Evolutionary conservation across 1,140 invertebrate genomes (phyloP), one percentile per base, ranked within the genome.

Genomic region (Lutraria rhynchaena): DNA sequence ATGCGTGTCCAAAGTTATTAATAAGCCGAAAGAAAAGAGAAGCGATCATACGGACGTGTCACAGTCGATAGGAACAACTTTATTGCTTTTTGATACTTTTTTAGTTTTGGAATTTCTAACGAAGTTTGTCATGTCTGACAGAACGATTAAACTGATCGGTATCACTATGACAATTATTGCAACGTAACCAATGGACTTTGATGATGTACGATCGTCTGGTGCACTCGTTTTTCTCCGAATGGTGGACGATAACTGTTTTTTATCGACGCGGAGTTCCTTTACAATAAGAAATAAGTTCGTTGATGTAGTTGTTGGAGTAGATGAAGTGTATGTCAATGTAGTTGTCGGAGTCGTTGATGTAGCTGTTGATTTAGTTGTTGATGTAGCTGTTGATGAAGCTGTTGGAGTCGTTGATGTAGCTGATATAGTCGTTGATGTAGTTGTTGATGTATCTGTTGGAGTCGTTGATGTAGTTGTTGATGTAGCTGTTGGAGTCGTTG

Each of bases 111-210:
- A n/a, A n/a, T n/a, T n/a, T n/a, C n/a, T n/a, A n/a, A n/a, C n/a
- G n/a, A n/a, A n/a, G n/a, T n/a, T n/a, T n/a, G n/a, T n/a, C n/a
- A n/a, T n/a, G 49, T 78, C 75, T 15, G 61, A 67, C 3, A 67
- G 15, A 19, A 67, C n/a, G 17, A 78, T 78, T 19, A 78, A 17
- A 41, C 60, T 49, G 15, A 78, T 65, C 17, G 67, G 13, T 24
- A 24, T 29, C 9, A n/a, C 29, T 29, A 78, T 35, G 22, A 78
- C 67, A 22, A 19, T 31, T 51, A 78, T 67, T 7, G 55, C 44
- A 24, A 78, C 49, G 19, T 55, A 61, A 15, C 75, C 75, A 7
- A 78, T 33, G 15, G 75, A 78, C 24, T 67, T 67, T 2, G 75
- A 53, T 17, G 51, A 33, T 4, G 22, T 19, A 41, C 75, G 24